Evolutionary conservation across 2,888 invertebrate species (phyloP), one percentile per base, ranked within the genome.

Genomic region (Drosophila lacicola): DNA sequence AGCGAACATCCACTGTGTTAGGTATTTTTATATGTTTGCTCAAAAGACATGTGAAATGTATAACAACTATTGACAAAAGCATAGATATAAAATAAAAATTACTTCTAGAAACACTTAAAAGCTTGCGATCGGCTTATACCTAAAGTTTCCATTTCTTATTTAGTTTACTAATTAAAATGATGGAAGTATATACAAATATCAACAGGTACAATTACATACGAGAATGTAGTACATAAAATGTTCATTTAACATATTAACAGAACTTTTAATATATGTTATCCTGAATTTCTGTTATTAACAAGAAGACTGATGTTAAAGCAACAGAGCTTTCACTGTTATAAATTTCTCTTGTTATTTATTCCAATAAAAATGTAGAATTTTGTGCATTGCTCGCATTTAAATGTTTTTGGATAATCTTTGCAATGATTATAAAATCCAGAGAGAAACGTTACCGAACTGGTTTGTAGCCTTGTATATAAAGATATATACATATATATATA

Each of bases 381-480:
- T 5, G 2, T 14, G 8, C 1, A 46, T 39, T 29, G 6, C 13
- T n/a, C 13, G 33, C 1, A 4, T 17, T 42, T n/a, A 17, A 44
- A 17, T 54, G 42, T 21, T 44, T 60, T 60, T 44, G 42, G 21
- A 13, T 33, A 44, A 44, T 17, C 29, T 29, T 45, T 19, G 25
- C 13, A 13, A 37, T 14, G 36, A 19, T 60, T 36, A 17, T n/a
- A 14, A 61, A 54, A 25, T 45, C 39, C 42, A 49, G 17, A 46
- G 37, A 13, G 8, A 50, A 36, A 14, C n/a, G n/a, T 25, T 25
- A 46, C 29, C 33, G 6, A 72, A 61, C 72, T 56, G 66, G 72
- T 71, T 74, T 54, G 53, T 42, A 65, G 65, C 74, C 65, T 74
- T 70, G 70, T 55, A 34, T 14, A 25, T 29, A n/a, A 4, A 14